Conservation (phyloP, 2,113 vertebrate genomes). For the Lycaon pictus region DNA sequence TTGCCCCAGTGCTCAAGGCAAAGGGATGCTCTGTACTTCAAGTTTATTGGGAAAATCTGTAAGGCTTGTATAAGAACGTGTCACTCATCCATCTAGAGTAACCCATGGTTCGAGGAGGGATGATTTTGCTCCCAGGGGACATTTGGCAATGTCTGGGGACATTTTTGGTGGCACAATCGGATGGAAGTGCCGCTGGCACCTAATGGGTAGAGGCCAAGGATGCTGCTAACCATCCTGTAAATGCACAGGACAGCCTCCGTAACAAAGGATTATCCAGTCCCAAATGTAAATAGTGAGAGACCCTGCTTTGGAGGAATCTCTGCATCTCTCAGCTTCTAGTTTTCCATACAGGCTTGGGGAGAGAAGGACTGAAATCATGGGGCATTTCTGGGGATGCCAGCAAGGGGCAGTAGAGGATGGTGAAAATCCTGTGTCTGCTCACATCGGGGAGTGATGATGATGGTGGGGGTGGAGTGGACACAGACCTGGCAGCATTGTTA, state of each 20-base stretch:
- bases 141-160: background rate
- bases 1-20: background rate
- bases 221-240: background rate
- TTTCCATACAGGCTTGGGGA: background rate
- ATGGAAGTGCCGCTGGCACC: fast-evolving
- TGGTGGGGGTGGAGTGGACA: too few species aligned
- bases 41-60: background rate
- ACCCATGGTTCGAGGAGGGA: background rate
- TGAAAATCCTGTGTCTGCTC: background rate
- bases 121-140: background rate
- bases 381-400: background rate
- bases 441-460: background rate
- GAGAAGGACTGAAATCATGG: background rate
- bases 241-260: background rate
- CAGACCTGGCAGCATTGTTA: fast-evolving
- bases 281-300: background rate
- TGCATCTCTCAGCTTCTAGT: background rate
- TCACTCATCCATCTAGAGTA: background rate
- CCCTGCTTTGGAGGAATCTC: background rate
- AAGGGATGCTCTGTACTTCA: background rate
- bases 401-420: background rate
- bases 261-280: background rate
- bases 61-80: background rate
- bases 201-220: background rate
- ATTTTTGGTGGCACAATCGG: background rate